Evolutionary conservation across 1,140 invertebrate genomes (phyloP).

Genomic region (Hylyphantes graminicola): DNA sequence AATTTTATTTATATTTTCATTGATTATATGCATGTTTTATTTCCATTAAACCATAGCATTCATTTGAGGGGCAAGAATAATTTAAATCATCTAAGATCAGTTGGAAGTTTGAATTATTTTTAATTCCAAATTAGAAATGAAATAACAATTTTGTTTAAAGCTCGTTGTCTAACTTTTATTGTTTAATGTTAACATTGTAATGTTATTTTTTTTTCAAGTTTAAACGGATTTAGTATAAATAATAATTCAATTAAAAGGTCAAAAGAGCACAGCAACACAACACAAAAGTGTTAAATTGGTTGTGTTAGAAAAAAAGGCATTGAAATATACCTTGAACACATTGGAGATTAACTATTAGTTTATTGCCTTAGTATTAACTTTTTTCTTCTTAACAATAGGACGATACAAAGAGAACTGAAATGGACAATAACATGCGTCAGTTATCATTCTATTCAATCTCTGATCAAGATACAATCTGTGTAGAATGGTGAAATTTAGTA

Average conservation of each 20-base stretch:
- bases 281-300: background rate
- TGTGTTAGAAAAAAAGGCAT: background rate
- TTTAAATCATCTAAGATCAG: too few relatives aligned
- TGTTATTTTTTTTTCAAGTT: background rate
- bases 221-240: background rate
- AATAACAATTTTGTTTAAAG: too few relatives aligned
- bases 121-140: too few relatives aligned
- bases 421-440: slow-evolving; percentile 84
- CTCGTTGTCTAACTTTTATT: too few relatives aligned
- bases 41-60: too few relatives aligned
- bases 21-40: too few relatives aligned
- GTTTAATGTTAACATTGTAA: background rate
- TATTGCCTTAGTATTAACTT: background rate
- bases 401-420: slow-evolving; percentile 73
- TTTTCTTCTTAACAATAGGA: slow-evolving; percentile 68
- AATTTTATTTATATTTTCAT: too few relatives aligned
- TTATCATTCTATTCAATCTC: slow-evolving; percentile 86
- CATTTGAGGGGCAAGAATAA: too few relatives aligned
- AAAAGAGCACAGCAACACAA: background rate
- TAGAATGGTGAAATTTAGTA: slow-evolving; percentile 71
- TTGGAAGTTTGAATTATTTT: too few relatives aligned
- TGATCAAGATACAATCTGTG: slow-evolving; percentile 81
- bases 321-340: too few relatives aligned
- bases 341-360: background rate
- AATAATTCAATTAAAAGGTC: background rate